Percentiles rank a stretch among this genome's conserved stretches.
Evolutionary conservation across 1,140 invertebrate genomes (phyloP).

Genomic region (Apis florea): DNA sequence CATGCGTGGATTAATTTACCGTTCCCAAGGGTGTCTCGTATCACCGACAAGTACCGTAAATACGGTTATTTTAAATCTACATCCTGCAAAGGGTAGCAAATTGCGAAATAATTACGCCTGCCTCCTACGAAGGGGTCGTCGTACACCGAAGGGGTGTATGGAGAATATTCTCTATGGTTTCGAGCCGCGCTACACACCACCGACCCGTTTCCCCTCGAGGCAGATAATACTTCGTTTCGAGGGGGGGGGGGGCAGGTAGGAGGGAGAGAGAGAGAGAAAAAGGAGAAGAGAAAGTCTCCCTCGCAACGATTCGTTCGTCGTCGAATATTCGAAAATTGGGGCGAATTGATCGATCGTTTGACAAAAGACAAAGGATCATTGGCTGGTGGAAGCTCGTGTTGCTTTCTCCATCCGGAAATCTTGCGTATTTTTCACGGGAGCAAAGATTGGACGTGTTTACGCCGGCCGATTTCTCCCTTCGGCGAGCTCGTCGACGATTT

Average conservation of each 20-base stretch:
- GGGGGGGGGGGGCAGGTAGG: too few relatives aligned
- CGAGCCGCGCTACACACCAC: conserved; percentile 62
- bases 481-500: conserved; percentile 26
- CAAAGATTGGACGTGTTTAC: conserved; percentile 13
- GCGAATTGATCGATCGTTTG: too few relatives aligned
- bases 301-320: too few relatives aligned
- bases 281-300: conserved; percentile 30
- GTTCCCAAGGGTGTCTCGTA: conserved; percentile 65
- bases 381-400: too few relatives aligned
- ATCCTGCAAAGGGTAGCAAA: conserved; percentile 73
- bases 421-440: neutral
- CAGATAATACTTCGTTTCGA: conserved; percentile 60
- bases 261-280: conserved; percentile 23
- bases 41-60: conserved; percentile 71
- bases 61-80: conserved; percentile 76
- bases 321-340: too few relatives aligned
- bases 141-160: conserved; percentile 64
- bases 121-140: conserved; percentile 65
- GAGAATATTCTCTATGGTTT: conserved; percentile 69
- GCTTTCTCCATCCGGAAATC: too few relatives aligned
- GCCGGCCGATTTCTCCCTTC: conserved; percentile 2
- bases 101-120: conserved; percentile 75
- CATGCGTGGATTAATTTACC: conserved; percentile 55
- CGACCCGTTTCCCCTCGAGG: conserved; percentile 68
- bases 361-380: too few relatives aligned